These are phyloP conservation scores for Thecocarcelia acutangulata DNA, from an alignment of 2,888 invertebrate species.

Conservation along the genomic window DNA sequence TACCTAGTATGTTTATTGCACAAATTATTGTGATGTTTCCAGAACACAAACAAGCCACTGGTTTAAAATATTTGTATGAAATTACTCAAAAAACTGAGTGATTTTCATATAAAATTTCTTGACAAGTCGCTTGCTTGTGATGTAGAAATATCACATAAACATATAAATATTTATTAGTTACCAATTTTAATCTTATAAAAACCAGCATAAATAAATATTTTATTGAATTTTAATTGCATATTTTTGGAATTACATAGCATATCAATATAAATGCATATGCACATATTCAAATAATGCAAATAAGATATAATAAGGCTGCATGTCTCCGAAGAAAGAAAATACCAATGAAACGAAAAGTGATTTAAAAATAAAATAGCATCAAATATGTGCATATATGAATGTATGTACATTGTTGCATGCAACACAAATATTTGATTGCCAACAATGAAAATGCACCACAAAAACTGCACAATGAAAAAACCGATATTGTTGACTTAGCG, in stretches of 20 bases:
- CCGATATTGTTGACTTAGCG: not conserved
- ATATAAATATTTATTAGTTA: too few relatives aligned
- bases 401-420: constrained; percentile 25
- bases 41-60: too few relatives aligned
- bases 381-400: too few relatives aligned
- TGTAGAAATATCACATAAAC: too few relatives aligned
- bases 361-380: not conserved
- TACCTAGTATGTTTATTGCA: too few relatives aligned
- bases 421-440: constrained; percentile 4
- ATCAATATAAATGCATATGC: not conserved
- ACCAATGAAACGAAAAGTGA: constrained; percentile 42
- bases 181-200: too few relatives aligned
- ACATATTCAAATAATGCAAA: constrained; percentile 12
- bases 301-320: constrained; percentile 27
- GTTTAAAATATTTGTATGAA: too few relatives aligned
- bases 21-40: too few relatives aligned
- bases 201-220: not conserved
- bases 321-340: constrained; percentile 4
- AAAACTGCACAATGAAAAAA: constrained; percentile 25
- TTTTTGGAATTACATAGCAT: not conserved
- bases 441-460: constrained; percentile 15
- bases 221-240: not conserved
- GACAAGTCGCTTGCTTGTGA: too few relatives aligned
- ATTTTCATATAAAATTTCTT: too few relatives aligned
- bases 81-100: too few relatives aligned